Percentiles rank a stretch among this genome's conserved stretches.
Conservation (phyloP, 2,113 vertebrate species). For the Cyanoramphus novaezelandiae region DNA sequence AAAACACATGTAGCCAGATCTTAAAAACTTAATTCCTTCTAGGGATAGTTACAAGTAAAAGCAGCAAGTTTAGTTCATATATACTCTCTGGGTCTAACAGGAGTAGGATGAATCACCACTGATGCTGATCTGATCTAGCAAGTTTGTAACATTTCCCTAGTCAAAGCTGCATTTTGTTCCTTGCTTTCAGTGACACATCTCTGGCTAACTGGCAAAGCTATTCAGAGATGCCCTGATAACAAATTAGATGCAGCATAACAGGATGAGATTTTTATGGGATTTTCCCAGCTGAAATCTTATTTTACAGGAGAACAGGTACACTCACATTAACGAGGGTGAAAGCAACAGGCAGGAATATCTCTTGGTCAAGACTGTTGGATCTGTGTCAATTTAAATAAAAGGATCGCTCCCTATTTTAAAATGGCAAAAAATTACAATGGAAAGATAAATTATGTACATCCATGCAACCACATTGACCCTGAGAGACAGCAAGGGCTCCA, state of each 20-base stretch:
- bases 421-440: not conserved
- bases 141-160: not conserved
- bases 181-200: not conserved
- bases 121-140: not conserved
- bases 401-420: not conserved
- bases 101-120: not conserved
- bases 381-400: not conserved
- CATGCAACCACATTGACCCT: not conserved
- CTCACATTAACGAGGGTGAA: not conserved
- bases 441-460: not conserved
- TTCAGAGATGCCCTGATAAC: not conserved
- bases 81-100: not conserved
- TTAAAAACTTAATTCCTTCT: slow-evolving; percentile 7
- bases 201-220: not conserved
- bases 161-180: not conserved
- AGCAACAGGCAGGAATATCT: not conserved
- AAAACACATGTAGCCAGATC: not conserved
- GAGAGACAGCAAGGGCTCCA: not conserved
- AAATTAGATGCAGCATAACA: not conserved
- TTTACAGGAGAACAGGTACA: not conserved
- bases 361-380: not conserved
- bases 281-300: not conserved
- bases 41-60: not conserved
- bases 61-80: not conserved
- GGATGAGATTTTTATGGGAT: not conserved